A percentile compares a stretch with the other conserved stretches of the same genome.
phyloP scores from a whole-genome alignment of 1,140 invertebrate species.

The Daktulosphaira vitifoliae region DNA sequence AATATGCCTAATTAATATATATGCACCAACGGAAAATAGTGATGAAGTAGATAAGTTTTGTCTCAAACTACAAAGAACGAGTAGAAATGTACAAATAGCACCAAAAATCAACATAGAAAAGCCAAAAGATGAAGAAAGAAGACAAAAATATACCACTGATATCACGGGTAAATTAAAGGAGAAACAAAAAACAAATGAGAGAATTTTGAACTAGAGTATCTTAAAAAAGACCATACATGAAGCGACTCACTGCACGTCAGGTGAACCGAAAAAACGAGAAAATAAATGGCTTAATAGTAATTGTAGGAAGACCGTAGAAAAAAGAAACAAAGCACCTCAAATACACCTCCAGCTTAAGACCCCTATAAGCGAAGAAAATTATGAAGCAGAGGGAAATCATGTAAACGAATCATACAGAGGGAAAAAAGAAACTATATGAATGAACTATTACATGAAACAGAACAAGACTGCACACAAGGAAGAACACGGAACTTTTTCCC shows the following conservation, averaged over 20 bases:
- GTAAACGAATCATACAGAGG: constrained; percentile 1
- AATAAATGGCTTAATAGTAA: background rate
- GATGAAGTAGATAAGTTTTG: too few species aligned
- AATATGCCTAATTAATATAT: too few species aligned
- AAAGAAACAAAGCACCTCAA: background rate
- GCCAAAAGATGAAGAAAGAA: background rate
- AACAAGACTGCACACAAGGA: background rate
- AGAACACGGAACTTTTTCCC: background rate
- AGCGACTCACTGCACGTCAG: too few species aligned
- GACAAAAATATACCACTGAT: background rate
- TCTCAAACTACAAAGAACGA: background rate
- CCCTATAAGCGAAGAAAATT: background rate
- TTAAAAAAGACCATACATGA: too few species aligned
- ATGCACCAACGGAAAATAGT: too few species aligned
- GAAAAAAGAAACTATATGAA: background rate
- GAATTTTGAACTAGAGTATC: too few species aligned
- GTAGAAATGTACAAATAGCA: background rate
- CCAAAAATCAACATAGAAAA: background rate
- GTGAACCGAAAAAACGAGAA: too few species aligned
- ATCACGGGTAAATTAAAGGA: background rate
- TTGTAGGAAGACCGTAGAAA: background rate
- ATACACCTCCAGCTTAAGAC: background rate
- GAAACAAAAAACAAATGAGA: background rate
- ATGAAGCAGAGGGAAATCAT: background rate
- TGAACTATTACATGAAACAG: constrained; percentile 4